Base-by-base conservation (phyloP, 2,888 invertebrate species). In the Agrypnus murinus region DNA sequence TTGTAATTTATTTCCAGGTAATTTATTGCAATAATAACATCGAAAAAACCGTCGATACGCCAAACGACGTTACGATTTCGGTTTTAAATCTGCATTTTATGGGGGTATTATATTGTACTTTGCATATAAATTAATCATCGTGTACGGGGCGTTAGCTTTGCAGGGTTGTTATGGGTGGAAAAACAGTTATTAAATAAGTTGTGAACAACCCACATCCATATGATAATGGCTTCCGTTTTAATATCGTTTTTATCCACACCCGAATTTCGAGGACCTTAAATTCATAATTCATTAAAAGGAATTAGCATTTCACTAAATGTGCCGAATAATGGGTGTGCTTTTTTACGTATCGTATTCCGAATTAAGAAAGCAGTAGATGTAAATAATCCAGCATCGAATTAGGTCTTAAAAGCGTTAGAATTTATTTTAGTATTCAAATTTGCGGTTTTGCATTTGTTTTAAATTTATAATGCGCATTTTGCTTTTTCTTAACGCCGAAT, bases 321-420 rank as follows among this genome's bases (percentile, higher is more conserved):
- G 43, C 25, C 34, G 19, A 32, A 55, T 67, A 45, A 64, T 43
- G 64, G 46, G 62, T 71, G 64, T 58, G 60, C 48, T 60, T 65
- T 71, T 69, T 69, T 69, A 69, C 58, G 62, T 65, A 58, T 60
- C 63, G 65, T 63, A 67, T 71, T 71, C 57, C 72, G 67, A 68
- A 71, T 25, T 73, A 73, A 75, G 68, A 72, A 74, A 72, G 71
- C 70, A 63, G 68, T 70, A 67, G 71, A 73, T 73, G 68, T 73
- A 75, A 75, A 74, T 75, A 74, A 73, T 74, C 73, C 71, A 69
- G 60, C 70, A 60, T 66, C 65, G 73, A 74, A 74, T 74, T 73
- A 72, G 72, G 62, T 62, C 58, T 46, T 65, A 64, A 53, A 65
- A 53, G 55, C 65, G 36, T 65, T 70, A 65, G 62, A 64, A 68